Conservation (phyloP, 2,888 invertebrate species). For the Eupithecia inturbata region DNA sequence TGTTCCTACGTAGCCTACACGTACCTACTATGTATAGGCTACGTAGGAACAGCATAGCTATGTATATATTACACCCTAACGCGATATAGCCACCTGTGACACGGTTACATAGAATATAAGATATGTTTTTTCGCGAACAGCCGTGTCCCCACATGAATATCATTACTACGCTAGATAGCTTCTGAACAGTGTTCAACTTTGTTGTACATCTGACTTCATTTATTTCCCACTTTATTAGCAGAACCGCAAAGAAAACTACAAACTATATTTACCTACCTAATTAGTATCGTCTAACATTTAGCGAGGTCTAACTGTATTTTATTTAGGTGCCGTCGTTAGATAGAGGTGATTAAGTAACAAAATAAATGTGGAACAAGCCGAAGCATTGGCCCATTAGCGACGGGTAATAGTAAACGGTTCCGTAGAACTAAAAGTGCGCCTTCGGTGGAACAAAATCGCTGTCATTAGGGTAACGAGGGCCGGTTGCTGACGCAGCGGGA, state of each 20-base stretch:
- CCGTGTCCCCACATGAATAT: constrained; percentile 30
- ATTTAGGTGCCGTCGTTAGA: constrained; percentile 48
- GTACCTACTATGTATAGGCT: not conserved
- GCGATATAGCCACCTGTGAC: constrained; percentile 36
- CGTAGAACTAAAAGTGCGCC: constrained; percentile 76
- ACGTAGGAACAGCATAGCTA: not conserved
- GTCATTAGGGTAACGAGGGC: constrained; percentile 82
- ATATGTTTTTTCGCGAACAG: constrained; percentile 28
- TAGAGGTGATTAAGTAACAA: constrained; percentile 64
- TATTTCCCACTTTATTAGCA: not conserved
- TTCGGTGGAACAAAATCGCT: constrained; percentile 76
- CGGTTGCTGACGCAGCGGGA: constrained; percentile 74
- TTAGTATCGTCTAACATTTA: constrained; percentile 21
- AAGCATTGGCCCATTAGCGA: constrained; percentile 75
- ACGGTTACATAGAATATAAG: constrained; percentile 28
- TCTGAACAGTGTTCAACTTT: constrained; percentile 13
- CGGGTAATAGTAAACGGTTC: constrained; percentile 75
- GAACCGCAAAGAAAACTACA: not conserved
- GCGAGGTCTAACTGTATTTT: constrained; percentile 38
- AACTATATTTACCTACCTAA: not conserved
- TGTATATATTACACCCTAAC: constrained; percentile 15
- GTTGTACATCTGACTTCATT: not conserved
- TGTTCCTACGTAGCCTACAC: constrained; percentile 10
- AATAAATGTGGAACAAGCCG: constrained; percentile 67
- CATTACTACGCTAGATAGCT: constrained; percentile 22